phyloP scores from a whole-genome alignment of 2,113 vertebrate genomes.

The Nannobrachium achirus region DNA sequence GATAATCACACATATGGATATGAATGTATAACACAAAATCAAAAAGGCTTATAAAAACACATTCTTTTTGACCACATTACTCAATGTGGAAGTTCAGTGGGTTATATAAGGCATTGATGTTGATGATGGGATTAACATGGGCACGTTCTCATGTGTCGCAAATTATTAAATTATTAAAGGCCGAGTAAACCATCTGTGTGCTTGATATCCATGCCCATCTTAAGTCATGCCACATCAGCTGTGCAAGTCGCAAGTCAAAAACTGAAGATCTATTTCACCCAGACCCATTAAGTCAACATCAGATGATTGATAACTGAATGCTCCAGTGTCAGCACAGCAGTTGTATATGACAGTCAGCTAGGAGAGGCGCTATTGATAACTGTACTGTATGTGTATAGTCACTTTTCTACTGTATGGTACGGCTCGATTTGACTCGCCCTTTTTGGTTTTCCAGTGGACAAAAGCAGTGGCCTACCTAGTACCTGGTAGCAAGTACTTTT shows the following conservation, averaged over 20 bases:
- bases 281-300: background rate
- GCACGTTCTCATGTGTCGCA: background rate
- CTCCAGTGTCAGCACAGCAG: conserved; percentile 22
- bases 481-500: no score
- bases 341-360: conserved; percentile 27
- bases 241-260: conserved; percentile 21
- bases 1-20: background rate
- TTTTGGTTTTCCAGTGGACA: no score
- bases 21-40: conserved; percentile 2
- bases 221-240: conserved; percentile 19
- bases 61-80: conserved; percentile 59
- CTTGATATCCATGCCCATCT: conserved; percentile 20
- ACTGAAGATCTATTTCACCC: conserved; percentile 15
- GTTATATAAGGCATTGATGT: conserved; percentile 56
- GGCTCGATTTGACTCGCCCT: no score
- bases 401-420: no score
- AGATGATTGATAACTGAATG: conserved; percentile 5
- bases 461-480: no score
- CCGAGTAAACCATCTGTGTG: conserved; percentile 16
- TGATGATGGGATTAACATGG: conserved; percentile 16
- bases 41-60: conserved; percentile 43
- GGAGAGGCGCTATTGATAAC: conserved; percentile 5
- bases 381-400: conserved; percentile 12
- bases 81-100: conserved; percentile 51
- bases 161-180: background rate